Evolutionary conservation across 2,113 vertebrate species (phyloP), one percentile per base, ranked within the genome.

Genomic region (Thymallus thymallus): DNA sequence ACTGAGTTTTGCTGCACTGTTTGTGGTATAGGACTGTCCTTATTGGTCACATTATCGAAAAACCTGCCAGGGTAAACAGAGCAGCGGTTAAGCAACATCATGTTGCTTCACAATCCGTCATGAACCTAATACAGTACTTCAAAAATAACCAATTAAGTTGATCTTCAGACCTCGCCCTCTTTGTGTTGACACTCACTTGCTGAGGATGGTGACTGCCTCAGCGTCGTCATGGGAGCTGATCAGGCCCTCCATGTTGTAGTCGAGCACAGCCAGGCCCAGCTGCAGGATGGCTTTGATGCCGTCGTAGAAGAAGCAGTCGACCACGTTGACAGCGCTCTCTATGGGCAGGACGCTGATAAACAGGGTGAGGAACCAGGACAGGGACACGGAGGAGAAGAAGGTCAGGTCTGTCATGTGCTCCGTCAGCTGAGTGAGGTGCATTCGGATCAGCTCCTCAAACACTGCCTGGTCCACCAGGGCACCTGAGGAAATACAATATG

Each of bases 281-380:
- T 99, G 97, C 85, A 99, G 89, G 61, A 98, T 94, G 68, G 97
- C 96, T 79, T 96, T 96, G 69, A 99, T 96, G 75, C 97, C 98
- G 41, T 98, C 96, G 16, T 95, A 97, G 93, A 99, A 99, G 84
- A 99, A 99, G 83, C 96, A 99, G 90, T 99, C 98, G 1, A 99
- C 96, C 73, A 98, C 96, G 65, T 96, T 98, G 80, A 99, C 97
- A 1, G 97, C 96, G 18, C 98, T 97, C 88, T 98, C 96, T 79
- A 99, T 95, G 78, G 97, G 97, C 68, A 99, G 87, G 76, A 98
- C 97, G 0, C 96, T 98, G 92, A 99, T 96, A 86, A 98, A 99
- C 79, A 99, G 94, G 14, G 98, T 99, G 87, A 99, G 96, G 86
- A 99, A 99, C 98, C 97, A 99, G 68, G 98, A 99, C 79, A 99